phyloP scores from a whole-genome alignment of 1,140 invertebrate genomes.

The Lasioglossum baleicum region DNA sequence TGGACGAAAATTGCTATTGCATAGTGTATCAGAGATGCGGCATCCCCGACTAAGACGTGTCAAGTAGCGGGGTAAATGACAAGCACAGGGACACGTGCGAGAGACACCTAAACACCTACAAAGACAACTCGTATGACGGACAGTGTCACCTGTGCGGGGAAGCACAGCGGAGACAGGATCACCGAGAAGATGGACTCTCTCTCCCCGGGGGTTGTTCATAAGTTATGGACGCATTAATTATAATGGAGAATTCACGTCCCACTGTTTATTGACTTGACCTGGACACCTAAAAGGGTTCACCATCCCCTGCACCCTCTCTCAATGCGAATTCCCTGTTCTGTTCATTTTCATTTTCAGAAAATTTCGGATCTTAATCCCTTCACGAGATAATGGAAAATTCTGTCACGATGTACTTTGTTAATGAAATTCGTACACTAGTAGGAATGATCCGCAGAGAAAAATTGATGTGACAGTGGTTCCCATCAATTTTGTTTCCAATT shows the following conservation, averaged over 20 bases:
- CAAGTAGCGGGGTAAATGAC: slow-evolving; percentile 3
- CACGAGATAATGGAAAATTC: too few relatives aligned
- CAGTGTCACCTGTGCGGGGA: not conserved
- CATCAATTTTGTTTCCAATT: too few relatives aligned
- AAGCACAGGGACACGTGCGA: not conserved
- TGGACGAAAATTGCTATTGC: not conserved
- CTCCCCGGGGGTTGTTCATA: slow-evolving; percentile 62
- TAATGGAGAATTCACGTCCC: slow-evolving; percentile 58
- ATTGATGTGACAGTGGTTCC: too few relatives aligned
- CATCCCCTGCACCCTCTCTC: not conserved
- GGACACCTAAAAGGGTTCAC: slow-evolving; percentile 19
- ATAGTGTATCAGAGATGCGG: not conserved
- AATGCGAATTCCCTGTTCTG: not conserved
- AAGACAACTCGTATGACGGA: slow-evolving; percentile 29
- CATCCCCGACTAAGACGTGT: slow-evolving; percentile 4
- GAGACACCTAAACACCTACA: slow-evolving; percentile 9
- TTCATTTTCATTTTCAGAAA: too few relatives aligned
- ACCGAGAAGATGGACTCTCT: slow-evolving; percentile 20
- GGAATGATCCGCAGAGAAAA: too few relatives aligned
- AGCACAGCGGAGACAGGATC: slow-evolving; percentile 5
- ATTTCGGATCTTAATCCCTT: too few relatives aligned
- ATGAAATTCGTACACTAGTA: too few relatives aligned
- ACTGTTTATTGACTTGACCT: slow-evolving; percentile 60
- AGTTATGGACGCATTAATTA: slow-evolving; percentile 68
- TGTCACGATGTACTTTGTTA: too few relatives aligned